Conservation (phyloP, 2,888 invertebrate genomes). For the Halictus quadricinctus region DNA sequence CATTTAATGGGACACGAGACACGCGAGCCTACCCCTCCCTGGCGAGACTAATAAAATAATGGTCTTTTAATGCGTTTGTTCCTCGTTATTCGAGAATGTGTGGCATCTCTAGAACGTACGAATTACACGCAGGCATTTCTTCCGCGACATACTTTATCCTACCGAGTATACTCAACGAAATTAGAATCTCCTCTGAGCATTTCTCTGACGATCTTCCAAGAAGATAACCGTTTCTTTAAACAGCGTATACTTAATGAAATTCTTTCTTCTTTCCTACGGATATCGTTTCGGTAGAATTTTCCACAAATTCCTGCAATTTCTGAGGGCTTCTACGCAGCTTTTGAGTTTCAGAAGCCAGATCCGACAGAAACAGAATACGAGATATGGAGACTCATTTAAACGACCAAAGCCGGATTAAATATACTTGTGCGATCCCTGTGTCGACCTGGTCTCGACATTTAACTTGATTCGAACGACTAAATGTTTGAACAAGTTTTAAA, state of each 20-base stretch:
- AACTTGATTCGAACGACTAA: neutral
- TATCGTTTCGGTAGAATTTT: neutral
- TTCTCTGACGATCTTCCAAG: neutral
- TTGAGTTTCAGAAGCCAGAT: neutral
- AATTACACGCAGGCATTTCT: constrained; percentile 17
- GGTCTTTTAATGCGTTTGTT: constrained; percentile 52
- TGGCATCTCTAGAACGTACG: constrained; percentile 10
- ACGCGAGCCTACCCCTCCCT: constrained; percentile 54
- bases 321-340: neutral
- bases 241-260: neutral
- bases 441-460: neutral
- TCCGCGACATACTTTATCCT: neutral
- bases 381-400: neutral
- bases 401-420: neutral
- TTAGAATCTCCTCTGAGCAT: neutral
- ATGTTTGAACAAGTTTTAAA: neutral
- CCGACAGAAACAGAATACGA: neutral
- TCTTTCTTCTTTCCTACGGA: neutral
- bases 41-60: constrained; percentile 64
- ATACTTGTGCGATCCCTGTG: neutral
- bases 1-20: constrained; percentile 51
- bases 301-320: neutral
- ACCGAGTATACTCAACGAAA: neutral
- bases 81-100: constrained; percentile 54
- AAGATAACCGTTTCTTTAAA: neutral